Evolutionary conservation across 2,888 invertebrate species (phyloP), one percentile per base, ranked within the genome.

Genomic region (Orgyia antiqua): DNA sequence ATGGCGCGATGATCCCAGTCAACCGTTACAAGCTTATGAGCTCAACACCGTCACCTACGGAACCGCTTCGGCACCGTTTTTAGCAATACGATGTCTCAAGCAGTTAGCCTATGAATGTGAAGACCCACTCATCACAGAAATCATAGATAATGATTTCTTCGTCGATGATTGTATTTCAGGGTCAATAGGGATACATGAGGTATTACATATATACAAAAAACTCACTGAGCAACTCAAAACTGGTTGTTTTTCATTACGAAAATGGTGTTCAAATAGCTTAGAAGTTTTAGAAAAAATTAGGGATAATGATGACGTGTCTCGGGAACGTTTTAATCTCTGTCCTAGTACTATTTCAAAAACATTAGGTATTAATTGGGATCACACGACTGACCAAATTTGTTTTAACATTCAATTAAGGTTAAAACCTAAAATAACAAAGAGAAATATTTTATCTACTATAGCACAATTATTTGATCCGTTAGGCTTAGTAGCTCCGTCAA

Each of bases 181-280:
- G 9, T 8, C 10, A 20, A 11, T 1, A 19, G 3, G 3, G 21
- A 5, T 4, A 26, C n/a, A n/a, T n/a, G n/a, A n/a, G n/a, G n/a
- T n/a, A n/a, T n/a, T n/a, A n/a, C n/a, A n/a, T n/a, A n/a, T 26
- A 4, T 26, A 13, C 6, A 4, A 26, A 9, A 7, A 10, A 8
- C 17, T 26, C 17, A 26, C 9, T 4, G 2, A 26, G 2, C 8
- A 20, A 8, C 24, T 36, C 5, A 20, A 29, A 12, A 10, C 10
- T n/a, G 37, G 27, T 21, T 24, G 29, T 4, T 37, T 37, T 18
- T 11, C 26, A 7, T 10, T 37, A 13, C 18, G 37, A 0, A 37
- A 37, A 33, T 37, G 32, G 30, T 13, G 29, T 4, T 33, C 33
- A 1, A 37, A 33, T 11, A 15, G 27, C 1, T 12, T 6, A 10